Percentiles rank a stretch among this genome's conserved stretches.
Conservation (phyloP, 2,113 vertebrate genomes). For the Porphyrio hochstetteri region DNA sequence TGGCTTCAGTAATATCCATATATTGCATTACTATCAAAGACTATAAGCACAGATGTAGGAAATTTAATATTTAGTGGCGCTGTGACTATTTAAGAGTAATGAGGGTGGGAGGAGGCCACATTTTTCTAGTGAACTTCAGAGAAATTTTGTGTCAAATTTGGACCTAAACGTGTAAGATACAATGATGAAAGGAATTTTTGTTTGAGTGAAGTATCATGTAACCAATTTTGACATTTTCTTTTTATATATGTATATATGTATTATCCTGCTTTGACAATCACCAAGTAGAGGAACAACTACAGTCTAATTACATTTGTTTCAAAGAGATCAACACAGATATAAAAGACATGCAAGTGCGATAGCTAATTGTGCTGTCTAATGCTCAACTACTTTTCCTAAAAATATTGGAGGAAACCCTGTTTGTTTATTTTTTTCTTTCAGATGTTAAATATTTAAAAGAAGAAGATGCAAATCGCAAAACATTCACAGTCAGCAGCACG, state of each 20-base stretch:
- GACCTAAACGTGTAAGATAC: background rate
- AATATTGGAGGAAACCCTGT: background rate
- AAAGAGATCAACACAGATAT: background rate
- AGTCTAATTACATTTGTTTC: constrained; percentile 4
- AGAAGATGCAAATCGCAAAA: constrained; percentile 88
- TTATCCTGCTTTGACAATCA: background rate
- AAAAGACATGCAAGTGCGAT: background rate
- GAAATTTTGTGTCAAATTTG: background rate
- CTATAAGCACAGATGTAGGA: background rate
- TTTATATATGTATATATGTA: background rate
- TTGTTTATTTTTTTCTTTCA: constrained; percentile 63
- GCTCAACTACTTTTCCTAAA: background rate
- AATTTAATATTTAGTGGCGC: background rate
- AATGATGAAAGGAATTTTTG: background rate
- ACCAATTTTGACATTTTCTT: background rate
- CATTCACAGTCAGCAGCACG: constrained; percentile 90
- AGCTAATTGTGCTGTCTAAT: background rate
- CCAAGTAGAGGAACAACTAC: background rate
- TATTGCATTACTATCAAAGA: background rate
- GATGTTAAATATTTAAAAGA: constrained; percentile 86
- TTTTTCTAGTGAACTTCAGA: background rate
- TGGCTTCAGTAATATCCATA: background rate
- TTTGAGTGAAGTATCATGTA: background rate
- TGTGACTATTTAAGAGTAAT: background rate
- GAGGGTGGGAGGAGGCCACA: background rate